phyloP scores from a whole-genome alignment of 1,140 invertebrate genomes.

The Planococcus citri region DNA sequence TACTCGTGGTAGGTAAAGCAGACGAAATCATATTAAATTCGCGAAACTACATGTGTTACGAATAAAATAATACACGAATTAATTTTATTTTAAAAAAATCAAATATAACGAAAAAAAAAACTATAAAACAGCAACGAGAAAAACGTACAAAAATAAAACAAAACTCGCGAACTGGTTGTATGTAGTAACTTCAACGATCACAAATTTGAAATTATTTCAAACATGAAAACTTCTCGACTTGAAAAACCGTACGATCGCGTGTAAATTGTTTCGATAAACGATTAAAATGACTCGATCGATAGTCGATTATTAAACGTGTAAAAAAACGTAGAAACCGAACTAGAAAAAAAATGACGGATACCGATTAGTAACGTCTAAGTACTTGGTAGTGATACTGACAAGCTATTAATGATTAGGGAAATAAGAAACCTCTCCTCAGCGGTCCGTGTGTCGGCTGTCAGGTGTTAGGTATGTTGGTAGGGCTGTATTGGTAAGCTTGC shows the following conservation, averaged over 20 bases:
- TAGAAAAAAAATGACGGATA: not conserved
- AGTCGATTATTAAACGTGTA: not conserved
- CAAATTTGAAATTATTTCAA: no score
- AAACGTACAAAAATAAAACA: not conserved
- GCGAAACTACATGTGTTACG: no score
- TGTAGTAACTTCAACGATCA: not conserved
- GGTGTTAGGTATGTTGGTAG: slow-evolving; percentile 6
- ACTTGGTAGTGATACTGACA: slow-evolving; percentile 2
- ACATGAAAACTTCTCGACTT: no score
- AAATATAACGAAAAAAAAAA: not conserved
- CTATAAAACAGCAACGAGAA: not conserved
- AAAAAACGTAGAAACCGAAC: not conserved
- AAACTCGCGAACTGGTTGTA: not conserved
- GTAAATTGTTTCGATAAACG: not conserved
- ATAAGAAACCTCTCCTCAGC: slow-evolving; percentile 6
- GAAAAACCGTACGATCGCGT: no score
- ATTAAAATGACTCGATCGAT: not conserved
- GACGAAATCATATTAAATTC: not conserved
- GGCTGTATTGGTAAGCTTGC: slow-evolving; percentile 9
- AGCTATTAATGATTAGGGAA: slow-evolving; percentile 7
- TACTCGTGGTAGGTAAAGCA: not conserved
- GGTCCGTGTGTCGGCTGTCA: not conserved
- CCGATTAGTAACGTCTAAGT: not conserved
- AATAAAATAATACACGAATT: no score
- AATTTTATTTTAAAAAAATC: not conserved